Conservation (phyloP, 2,113 vertebrate species). For the Caranx ignobilis region DNA sequence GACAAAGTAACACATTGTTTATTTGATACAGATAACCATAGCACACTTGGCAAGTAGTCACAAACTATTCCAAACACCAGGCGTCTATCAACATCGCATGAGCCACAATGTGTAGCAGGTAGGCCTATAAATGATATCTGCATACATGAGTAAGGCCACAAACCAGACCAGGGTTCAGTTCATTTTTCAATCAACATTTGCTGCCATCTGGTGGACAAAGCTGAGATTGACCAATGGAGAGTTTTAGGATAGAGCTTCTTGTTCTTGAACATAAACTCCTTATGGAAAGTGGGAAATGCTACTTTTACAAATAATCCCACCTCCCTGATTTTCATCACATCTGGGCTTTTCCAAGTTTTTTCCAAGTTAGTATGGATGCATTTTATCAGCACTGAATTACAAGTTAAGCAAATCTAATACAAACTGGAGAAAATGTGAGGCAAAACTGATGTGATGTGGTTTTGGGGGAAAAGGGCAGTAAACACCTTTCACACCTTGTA, state of each 20-base stretch:
- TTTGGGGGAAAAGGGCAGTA: not conserved
- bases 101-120: conserved; percentile 26
- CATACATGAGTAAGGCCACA: conserved; percentile 29
- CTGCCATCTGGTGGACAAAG: conserved; percentile 40
- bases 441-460: not conserved
- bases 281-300: not conserved
- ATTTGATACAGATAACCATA: conserved; percentile 47
- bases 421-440: not conserved
- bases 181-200: not conserved
- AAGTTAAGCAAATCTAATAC: not conserved
- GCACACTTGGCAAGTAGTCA: conserved; percentile 54
- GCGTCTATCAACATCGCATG: conserved; percentile 29
- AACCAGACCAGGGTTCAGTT: conserved; percentile 1
- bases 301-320: not conserved
- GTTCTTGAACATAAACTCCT: not conserved
- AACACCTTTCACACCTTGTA: not conserved
- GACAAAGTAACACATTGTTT: conserved; percentile 43
- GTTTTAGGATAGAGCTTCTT: not conserved
- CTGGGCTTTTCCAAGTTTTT: not conserved
- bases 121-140: not conserved
- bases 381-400: not conserved
- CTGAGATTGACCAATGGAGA: not conserved
- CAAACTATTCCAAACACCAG: conserved; percentile 59
- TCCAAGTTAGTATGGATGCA: not conserved
- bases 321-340: not conserved